These are phyloP conservation scores for Nymphicus hollandicus DNA, from an alignment of 2,113 vertebrate species.

Conservation along the genomic window DNA sequence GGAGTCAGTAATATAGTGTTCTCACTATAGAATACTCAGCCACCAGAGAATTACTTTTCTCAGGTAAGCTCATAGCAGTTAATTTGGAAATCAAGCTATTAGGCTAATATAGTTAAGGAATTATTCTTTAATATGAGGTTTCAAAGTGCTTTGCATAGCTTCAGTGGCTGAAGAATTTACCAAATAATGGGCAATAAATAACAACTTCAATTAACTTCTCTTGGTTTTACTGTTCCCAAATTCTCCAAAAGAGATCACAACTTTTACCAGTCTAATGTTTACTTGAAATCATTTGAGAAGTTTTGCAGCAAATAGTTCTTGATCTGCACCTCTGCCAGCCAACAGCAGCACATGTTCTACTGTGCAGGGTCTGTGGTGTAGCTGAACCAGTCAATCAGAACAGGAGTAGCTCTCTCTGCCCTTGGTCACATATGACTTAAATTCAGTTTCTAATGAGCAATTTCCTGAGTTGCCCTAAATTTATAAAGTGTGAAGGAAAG, in stretches of 20 bases:
- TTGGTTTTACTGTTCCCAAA: neutral
- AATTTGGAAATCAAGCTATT: slow-evolving; percentile 15
- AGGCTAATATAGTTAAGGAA: neutral
- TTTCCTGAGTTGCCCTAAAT: slow-evolving; percentile 39
- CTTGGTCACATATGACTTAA: slow-evolving; percentile 41
- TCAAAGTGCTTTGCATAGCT: neutral
- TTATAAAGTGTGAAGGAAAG: slow-evolving; percentile 19
- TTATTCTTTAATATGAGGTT: neutral
- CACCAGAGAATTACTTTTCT: neutral
- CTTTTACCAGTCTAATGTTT: neutral
- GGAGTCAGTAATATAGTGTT: neutral
- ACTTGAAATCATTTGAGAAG: neutral
- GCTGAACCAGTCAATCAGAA: neutral
- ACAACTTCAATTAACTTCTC: neutral
- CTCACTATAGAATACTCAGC: neutral
- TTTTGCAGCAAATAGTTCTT: neutral
- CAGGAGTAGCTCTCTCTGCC: neutral
- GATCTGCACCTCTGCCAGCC: neutral
- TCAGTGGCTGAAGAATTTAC: neutral
- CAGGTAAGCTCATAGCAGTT: neutral
- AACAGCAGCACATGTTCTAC: neutral
- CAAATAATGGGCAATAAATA: neutral
- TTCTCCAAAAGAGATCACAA: neutral
- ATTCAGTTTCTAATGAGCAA: slow-evolving; percentile 42
- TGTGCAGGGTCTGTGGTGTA: neutral